Evolutionary conservation across 2,797 vertebrate genomes (phyloP), one percentile per base, ranked within the genome.

Genomic region (Hylomyscus alleni): DNA sequence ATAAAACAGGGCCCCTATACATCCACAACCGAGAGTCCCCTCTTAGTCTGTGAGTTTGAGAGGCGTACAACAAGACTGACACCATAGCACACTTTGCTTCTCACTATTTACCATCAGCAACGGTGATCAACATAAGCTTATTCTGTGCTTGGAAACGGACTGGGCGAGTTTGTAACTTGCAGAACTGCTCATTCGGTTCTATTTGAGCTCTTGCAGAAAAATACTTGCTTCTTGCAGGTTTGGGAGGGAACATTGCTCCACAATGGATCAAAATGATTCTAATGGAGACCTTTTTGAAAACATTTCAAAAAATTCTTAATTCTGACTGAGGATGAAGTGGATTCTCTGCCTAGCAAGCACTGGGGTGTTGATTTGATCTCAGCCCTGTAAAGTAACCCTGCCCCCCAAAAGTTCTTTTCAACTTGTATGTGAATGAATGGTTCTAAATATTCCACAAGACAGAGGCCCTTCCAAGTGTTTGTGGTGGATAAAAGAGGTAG

Each of bases 351-450:
- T 77, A 77, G 29, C 37, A 60, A 60, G 2, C 37, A 47, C 44
- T 60, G 14, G 31, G 56, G 44, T 24, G 73, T 50, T 24, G 56
- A 14, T 52, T 50, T 65, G 44, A 50, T 19, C 31, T 77, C 29
- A 3, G 31, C 2, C 20, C 56, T 89, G 17, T 12, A 76, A 76
- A 40, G 37, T 4, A 37, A 65, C 76, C 47, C 19, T 37, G 17
- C n/a, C n/a, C 34, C 15, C 19, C 54, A 54, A 14, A 31, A 15
- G 11, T 69, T 67, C 58, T 47, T 73, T 84, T 92, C 26, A 31
- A 77, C 6, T 96, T 47, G 34, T 34, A 40, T 58, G n/a, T 94
- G 19, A 96, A 83, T 60, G 40, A 96, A 91, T 86, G 34, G 62
- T 47, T 88, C 7, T 47, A 37, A 91, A 72, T 86, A 85, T 90